These are phyloP conservation scores for Sciaenops ocellatus DNA, from an alignment of 2,797 vertebrate species.

Conservation along the genomic window DNA sequence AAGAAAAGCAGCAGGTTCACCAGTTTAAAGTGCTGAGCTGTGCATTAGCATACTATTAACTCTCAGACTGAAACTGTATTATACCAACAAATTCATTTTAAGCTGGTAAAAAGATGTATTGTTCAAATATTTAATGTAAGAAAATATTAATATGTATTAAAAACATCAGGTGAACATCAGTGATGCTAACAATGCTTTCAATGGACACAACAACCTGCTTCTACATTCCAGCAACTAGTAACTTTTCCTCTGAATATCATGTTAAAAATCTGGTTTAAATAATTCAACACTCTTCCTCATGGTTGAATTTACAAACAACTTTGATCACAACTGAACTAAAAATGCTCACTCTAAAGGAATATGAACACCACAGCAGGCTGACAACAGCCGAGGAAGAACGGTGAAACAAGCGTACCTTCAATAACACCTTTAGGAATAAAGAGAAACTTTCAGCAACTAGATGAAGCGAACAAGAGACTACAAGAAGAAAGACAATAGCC, in stretches of 20 bases:
- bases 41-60: background rate
- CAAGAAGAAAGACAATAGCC: slow-evolving; percentile 1
- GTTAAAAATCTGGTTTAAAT: background rate
- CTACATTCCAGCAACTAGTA: background rate
- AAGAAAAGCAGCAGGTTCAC: slow-evolving; percentile 8
- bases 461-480: slow-evolving; percentile 17
- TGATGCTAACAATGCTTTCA: too few relatives aligned
- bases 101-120: too few relatives aligned
- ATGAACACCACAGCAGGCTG: background rate
- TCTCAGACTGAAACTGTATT: background rate
- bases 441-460: background rate
- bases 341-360: background rate
- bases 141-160: too few relatives aligned
- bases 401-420: background rate
- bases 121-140: too few relatives aligned
- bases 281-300: background rate
- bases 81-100: too few relatives aligned
- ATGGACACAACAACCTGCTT: background rate
- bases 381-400: background rate
- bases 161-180: too few relatives aligned
- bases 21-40: slow-evolving; percentile 4
- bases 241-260: background rate
- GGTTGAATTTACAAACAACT: background rate
- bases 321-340: background rate
- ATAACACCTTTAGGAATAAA: background rate